These are phyloP conservation scores for Chromobotia macracanthus DNA, from an alignment of 2,797 vertebrate species.

Conservation along the genomic window DNA sequence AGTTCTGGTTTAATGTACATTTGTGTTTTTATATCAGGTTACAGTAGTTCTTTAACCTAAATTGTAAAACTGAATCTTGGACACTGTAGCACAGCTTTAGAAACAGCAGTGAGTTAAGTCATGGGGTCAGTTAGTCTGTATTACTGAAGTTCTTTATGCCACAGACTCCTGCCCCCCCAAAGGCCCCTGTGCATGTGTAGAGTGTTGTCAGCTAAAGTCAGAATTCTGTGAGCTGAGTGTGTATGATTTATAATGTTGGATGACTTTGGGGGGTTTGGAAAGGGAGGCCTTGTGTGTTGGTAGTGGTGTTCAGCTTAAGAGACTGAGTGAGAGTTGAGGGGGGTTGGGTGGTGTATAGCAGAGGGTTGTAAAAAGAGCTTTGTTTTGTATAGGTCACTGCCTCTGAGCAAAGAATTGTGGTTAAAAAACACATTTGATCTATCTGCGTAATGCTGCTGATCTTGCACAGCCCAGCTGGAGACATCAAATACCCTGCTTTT, in stretches of 20 bases:
- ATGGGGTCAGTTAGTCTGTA: neutral
- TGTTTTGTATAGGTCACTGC: slow-evolving; percentile 64
- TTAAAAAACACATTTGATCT: slow-evolving; percentile 55
- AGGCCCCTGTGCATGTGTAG: neutral
- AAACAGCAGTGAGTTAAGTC: neutral
- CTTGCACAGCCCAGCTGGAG: slow-evolving; percentile 41
- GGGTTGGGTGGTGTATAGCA: slow-evolving; percentile 60
- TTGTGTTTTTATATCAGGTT: neutral
- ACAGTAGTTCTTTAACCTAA: neutral
- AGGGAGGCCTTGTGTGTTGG: slow-evolving; percentile 43
- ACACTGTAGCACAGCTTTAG: neutral
- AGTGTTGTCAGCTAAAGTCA: slow-evolving; percentile 23
- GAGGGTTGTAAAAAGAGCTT: slow-evolving; percentile 61
- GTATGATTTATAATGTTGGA: slow-evolving; percentile 49
- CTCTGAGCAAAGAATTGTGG: slow-evolving; percentile 55
- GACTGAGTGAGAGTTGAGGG: slow-evolving; percentile 52
- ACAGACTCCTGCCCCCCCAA: neutral
- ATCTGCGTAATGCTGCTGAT: slow-evolving; percentile 56
- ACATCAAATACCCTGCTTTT: slow-evolving; percentile 39
- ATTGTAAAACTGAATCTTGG: neutral
- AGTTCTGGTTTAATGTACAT: too few species aligned
- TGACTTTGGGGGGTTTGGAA: slow-evolving; percentile 38
- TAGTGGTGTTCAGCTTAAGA: slow-evolving; percentile 57
- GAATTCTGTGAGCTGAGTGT: slow-evolving; percentile 15
- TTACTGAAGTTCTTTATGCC: slow-evolving; percentile 25